Evolutionary conservation across 2,888 invertebrate species (phyloP), one percentile per base, ranked within the genome.

Genomic region (Ophraella communa): DNA sequence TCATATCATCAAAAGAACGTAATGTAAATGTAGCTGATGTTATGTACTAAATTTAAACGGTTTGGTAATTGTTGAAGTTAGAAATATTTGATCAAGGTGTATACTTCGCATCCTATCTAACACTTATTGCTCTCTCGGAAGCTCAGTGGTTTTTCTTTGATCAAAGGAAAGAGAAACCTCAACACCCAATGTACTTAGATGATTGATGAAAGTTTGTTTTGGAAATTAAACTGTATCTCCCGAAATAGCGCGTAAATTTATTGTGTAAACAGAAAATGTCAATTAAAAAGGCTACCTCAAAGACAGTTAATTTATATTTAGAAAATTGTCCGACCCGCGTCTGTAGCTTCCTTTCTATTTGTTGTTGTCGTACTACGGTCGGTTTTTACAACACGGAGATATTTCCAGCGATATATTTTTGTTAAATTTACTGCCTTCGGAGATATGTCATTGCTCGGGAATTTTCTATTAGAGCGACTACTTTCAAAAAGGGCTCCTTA

Each of bases 201-300:
- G 65, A 65, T 65, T 65, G 65, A 65, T 65, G 65, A 65, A 58
- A 65, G 65, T 65, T 65, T 65, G 65, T 65, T 61, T 65, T 65
- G 62, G 65, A 65, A 65, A 65, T 65, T 65, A 64, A 61, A 67
- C 64, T 67, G 64, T 67, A 65, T 63, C 62, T 52, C 65, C 67
- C 58, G 62, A 60, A 69, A 69, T 64, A 66, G 66, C 69, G 62
- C 60, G 63, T 62, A 60, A 67, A 65, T 69, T 69, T 69, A 67
- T 67, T 64, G 67, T 64, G 69, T 69, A 69, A 69, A 69, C 69
- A 69, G 63, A 62, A 62, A 65, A 67, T 67, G 69, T 64, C 64
- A 69, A 69, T 69, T 69, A 69, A 69, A n/a, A 67, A 51, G 62
- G 69, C 65, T 60, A 64, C 64, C 67, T 66, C 64, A 67, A 67